phyloP scores from a whole-genome alignment of 2,113 vertebrate species.

The Aegotheles bennettii region DNA sequence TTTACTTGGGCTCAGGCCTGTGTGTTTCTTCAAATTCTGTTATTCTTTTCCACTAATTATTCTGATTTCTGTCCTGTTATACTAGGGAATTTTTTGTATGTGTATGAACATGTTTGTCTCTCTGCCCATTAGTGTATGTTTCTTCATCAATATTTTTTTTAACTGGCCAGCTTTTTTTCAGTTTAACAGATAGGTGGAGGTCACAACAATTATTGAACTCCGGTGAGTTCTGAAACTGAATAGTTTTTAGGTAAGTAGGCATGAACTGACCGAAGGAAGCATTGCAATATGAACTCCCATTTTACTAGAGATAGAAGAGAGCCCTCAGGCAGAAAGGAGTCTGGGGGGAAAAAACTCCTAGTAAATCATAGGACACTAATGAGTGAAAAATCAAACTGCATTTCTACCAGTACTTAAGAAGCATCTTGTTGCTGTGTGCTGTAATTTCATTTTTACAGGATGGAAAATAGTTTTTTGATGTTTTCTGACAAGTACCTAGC shows the following conservation, averaged over 20 bases:
- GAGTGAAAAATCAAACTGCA: not conserved
- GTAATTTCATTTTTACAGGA: not conserved
- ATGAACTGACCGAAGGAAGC: rapidly evolving
- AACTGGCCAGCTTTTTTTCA: not conserved
- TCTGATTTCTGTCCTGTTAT: not conserved
- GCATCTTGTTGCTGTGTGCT: not conserved
- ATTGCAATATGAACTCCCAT: not conserved
- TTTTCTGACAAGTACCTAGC: not conserved
- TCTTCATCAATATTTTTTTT: not conserved
- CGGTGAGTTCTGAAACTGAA: not conserved
- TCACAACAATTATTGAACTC: not conserved
- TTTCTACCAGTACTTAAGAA: not conserved
- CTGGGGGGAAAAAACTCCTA: not conserved
- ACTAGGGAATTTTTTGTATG: not conserved
- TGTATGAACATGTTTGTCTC: not conserved
- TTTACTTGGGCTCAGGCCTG: not conserved
- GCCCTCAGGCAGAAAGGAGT: not conserved
- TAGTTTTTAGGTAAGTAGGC: not conserved
- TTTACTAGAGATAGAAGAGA: not conserved
- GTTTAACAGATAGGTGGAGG: not conserved
- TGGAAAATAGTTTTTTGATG: not conserved
- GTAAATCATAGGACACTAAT: not conserved
- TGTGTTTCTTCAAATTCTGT: not conserved
- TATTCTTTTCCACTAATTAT: not conserved
- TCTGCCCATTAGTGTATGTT: not conserved